Evolutionary conservation across 2,113 vertebrate species (phyloP).

Genomic region (Coturnix japonica): DNA sequence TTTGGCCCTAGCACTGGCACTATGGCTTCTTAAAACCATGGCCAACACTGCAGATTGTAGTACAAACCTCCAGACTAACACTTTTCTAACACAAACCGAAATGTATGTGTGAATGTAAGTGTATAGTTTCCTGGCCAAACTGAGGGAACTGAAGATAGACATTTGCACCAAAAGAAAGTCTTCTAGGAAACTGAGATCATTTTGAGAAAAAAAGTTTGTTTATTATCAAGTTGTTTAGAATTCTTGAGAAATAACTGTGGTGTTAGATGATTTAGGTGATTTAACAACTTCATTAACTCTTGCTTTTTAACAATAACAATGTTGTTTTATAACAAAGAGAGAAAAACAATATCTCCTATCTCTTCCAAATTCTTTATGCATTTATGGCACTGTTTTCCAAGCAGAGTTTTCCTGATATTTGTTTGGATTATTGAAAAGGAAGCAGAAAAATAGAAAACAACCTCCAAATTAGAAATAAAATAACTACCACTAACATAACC

Average conservation of each 20-base stretch:
- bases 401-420: background rate
- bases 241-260: background rate
- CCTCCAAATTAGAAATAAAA: background rate
- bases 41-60: rapidly evolving
- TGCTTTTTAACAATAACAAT: background rate
- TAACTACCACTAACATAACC: rapidly evolving
- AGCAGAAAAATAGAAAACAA: background rate
- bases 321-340: background rate
- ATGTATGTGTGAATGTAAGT: background rate
- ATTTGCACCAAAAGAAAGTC: background rate
- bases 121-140: background rate
- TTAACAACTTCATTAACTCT: background rate
- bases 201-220: background rate
- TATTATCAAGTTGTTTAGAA: background rate
- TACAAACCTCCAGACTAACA: background rate
- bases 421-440: background rate
- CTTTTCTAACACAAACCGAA: background rate
- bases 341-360: background rate
- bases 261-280: background rate
- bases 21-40: background rate
- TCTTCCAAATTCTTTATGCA: background rate
- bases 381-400: background rate
- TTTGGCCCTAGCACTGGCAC: rapidly evolving
- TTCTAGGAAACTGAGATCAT: background rate
- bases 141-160: background rate